Percentiles rank a stretch among this genome's conserved stretches.
Evolutionary conservation across 2,113 vertebrate genomes (phyloP).

Genomic region (Strix uralensis): DNA sequence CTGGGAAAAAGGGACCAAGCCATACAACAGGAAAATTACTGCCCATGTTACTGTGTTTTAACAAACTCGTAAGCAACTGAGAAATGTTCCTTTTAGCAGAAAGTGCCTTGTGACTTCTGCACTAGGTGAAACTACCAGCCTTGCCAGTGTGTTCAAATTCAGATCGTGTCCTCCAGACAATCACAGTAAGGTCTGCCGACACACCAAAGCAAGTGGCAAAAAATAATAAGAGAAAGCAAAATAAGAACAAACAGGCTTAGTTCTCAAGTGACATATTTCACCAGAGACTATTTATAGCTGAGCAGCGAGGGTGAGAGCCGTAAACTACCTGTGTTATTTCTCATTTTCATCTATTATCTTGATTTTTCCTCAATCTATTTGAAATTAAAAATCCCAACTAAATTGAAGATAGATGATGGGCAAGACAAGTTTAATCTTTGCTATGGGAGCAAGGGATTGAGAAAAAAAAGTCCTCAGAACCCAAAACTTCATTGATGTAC

Average conservation of each 20-base stretch:
- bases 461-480: background rate
- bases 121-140: background rate
- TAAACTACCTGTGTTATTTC: background rate
- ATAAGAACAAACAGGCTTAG: background rate
- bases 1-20: background rate
- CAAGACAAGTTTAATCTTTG: conserved; percentile 37
- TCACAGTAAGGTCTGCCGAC: background rate
- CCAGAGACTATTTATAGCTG: background rate
- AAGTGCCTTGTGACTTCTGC: background rate
- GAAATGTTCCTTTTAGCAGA: background rate
- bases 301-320: background rate
- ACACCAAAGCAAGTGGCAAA: background rate
- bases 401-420: conserved; percentile 22
- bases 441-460: background rate
- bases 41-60: rapidly evolving
- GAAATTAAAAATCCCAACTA: conserved; percentile 43
- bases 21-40: background rate
- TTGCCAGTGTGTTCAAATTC: background rate
- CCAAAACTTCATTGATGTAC: conserved; percentile 23
- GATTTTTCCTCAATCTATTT: conserved; percentile 15
- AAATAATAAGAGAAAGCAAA: background rate
- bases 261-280: background rate
- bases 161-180: background rate
- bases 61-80: background rate
- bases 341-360: conserved; percentile 14